Evolutionary conservation across 2,797 vertebrate species (phyloP), one percentile per base, ranked within the genome.

Genomic region (Odontamblyopus lacepedii): DNA sequence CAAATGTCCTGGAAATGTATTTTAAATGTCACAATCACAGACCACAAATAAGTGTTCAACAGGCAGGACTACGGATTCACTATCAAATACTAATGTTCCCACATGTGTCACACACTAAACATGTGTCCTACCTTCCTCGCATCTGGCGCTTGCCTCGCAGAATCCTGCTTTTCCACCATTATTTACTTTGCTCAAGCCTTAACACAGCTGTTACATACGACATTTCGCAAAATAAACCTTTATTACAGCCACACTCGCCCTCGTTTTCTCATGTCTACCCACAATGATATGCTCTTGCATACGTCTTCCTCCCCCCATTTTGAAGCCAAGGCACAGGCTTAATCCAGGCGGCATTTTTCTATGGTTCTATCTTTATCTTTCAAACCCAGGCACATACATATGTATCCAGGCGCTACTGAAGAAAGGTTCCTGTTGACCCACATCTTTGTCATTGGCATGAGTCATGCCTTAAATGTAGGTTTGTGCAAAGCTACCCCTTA

Each of bases 81-180:
- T 26, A 48, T 13, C 3, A 48, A 48, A 48, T 15, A 29, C 56
- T 29, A 27, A 26, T 15, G 44, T 48, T 15, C 44, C 1, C 44
- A 48, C 59, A 62, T 4, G 0, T 4, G 8, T 13, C 50, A 71
- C 70, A 81, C 73, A 78, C 27, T 65, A 18, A 11, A 44, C 2
- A 71, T 63, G 73, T 66, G 38, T 71, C 88, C 80, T 93, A 94
- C 93, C 92, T 93, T 94, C 63, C 83, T 83, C 66, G 83, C 69
- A 73, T 81, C 79, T 3, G 78, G 27, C 32, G 75, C 72, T 83
- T 64, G 82, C 73, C 72, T 85, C 73, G 74, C 87, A 77, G 87
- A 69, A 79, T 93, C 87, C 71, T 76, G 86, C 66, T 91, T 91
- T 72, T 90, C 85, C 79, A 88, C 91, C 93, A 94, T 73, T 71